Conservation (phyloP, 2,113 vertebrate genomes). For the Clarias macrocephalus region DNA sequence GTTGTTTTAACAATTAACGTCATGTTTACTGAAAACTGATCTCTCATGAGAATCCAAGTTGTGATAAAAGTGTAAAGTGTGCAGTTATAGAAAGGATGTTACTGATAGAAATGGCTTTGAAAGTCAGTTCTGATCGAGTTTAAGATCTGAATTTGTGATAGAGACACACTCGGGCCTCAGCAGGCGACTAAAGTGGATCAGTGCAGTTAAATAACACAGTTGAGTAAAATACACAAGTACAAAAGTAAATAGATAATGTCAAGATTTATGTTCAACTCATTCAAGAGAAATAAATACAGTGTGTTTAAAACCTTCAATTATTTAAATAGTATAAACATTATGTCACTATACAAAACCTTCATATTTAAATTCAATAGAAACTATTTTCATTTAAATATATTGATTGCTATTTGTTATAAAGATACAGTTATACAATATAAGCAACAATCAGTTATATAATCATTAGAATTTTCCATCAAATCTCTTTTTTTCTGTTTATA, state of each 20-base stretch:
- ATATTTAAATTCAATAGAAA: background rate
- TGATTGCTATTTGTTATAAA: background rate
- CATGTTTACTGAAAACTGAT: conserved; percentile 56
- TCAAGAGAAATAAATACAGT: background rate
- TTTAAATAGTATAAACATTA: background rate
- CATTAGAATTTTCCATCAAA: background rate
- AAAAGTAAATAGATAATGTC: background rate
- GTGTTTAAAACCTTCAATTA: background rate
- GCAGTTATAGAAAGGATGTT: background rate
- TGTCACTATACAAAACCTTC: background rate
- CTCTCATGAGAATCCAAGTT: background rate
- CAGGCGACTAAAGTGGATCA: background rate
- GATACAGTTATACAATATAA: background rate
- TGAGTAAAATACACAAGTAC: too few relatives aligned
- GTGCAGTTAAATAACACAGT: background rate
- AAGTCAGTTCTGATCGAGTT: background rate
- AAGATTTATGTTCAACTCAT: background rate
- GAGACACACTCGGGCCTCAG: background rate
- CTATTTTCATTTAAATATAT: background rate
- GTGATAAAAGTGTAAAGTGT: background rate
- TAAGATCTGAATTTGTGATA: background rate
- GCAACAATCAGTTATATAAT: background rate
- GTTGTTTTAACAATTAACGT: conserved; percentile 53
- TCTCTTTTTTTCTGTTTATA: background rate
- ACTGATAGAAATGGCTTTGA: background rate